Evolutionary conservation across 2,797 vertebrate genomes (phyloP), one percentile per base, ranked within the genome.

Genomic region (Oreochromis mossambicus): DNA sequence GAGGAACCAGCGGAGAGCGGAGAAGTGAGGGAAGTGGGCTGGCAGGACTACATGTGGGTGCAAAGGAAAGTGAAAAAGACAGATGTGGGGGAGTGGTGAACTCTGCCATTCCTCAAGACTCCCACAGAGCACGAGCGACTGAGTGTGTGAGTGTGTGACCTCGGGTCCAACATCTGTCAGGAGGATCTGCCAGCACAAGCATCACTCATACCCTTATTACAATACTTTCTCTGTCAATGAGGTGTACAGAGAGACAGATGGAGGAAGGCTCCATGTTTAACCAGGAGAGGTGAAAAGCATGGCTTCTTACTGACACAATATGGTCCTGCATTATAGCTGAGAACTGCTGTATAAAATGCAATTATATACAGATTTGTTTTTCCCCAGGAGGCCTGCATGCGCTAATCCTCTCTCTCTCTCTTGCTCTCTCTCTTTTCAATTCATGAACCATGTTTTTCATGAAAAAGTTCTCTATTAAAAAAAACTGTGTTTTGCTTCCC

Each of bases 151-250:
- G 5, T 68, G 66, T 5, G 61, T 82, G 84, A 86, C 86, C 87
- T 34, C 0, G 7, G 63, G 89, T 79, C 84, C 85, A 80, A 86
- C 90, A 92, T 90, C 85, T 92, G 91, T 93, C 91, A 89, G 26
- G 89, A 82, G 83, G 83, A 91, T 86, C 92, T 95, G 91, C 86
- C 93, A 95, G 90, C 92, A 75, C 83, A 78, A 83, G 84, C 91
- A 91, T 94, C 90, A 80, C 63, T 94, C 92, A 92, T 21, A 32
- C 24, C 78, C 82, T 78, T 83, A 85, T 90, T 92, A 86, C 73
- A 86, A 86, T 86, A 88, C 87, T 81, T 79, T 81, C 48, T 78
- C 70, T 90, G 91, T 88, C 89, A 83, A 29, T 43, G 83, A 77
- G 78, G 76, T 15, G 56, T 19, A n/a, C 21, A 6, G 24, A 58